Percentiles rank a stretch among this genome's conserved stretches.
Conservation (phyloP, 2,113 vertebrate species). For the Limnothrissa miodon region DNA sequence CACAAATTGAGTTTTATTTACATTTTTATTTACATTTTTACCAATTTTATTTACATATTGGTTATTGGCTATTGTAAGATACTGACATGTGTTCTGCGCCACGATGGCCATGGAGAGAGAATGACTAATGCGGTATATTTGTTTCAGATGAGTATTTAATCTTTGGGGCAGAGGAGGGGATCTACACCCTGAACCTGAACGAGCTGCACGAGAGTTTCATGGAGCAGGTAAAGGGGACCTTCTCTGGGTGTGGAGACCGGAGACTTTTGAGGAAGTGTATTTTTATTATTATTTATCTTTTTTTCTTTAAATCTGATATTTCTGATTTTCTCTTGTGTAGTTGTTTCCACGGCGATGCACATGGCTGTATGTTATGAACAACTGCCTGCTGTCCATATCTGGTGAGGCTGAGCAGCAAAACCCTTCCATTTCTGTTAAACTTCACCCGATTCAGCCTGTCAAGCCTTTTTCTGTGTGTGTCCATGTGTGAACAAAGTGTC, state of each 20-base stretch:
- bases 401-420: conserved; percentile 71
- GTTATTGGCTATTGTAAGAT: no score
- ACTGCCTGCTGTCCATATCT: conserved; percentile 93
- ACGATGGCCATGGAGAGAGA: background rate
- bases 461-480: background rate
- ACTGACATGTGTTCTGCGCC: background rate
- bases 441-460: background rate
- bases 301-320: no score
- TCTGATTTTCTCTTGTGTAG: conserved; percentile 57
- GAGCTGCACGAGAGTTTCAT: conserved; percentile 97
- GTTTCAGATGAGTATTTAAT: conserved; percentile 95
- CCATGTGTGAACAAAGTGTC: no score
- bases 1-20: no score
- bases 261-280: no score
- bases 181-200: conserved; percentile 97
- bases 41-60: no score
- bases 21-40: no score
- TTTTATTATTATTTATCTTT: no score
- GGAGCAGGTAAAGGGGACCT: conserved; percentile 82
- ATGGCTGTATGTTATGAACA: conserved; percentile 99
- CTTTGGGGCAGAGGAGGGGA: conserved; percentile 97
- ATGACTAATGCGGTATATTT: conserved; percentile 20
- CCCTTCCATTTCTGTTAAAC: conserved; percentile 93
- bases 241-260: no score
- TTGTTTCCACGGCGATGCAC: conserved; percentile 94